phyloP scores from a whole-genome alignment of 2,797 vertebrate species.

The Odontamblyopus rebecca region DNA sequence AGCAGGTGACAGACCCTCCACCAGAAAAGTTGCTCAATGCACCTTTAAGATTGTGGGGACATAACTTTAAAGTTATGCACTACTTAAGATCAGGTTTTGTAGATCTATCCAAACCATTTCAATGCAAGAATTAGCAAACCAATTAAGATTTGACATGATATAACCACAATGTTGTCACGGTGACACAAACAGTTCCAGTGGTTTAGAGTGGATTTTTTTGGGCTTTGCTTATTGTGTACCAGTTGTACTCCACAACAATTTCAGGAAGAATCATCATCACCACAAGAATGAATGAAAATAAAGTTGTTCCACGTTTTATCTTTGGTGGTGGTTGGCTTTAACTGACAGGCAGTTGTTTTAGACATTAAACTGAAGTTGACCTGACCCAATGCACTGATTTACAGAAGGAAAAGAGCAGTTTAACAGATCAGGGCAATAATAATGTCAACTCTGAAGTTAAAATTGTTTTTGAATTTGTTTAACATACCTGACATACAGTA shows the following conservation, averaged over 20 bases:
- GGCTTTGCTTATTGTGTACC: constrained; percentile 26
- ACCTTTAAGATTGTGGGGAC: not conserved
- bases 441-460: constrained; percentile 10
- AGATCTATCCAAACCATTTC: constrained; percentile 44
- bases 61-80: constrained; percentile 17
- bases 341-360: constrained; percentile 30
- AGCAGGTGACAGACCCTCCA: too few relatives aligned
- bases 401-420: constrained; percentile 19
- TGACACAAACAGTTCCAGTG: constrained; percentile 28
- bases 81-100: constrained; percentile 30
- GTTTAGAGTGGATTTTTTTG: constrained; percentile 16
- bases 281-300: constrained; percentile 35
- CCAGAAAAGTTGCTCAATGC: too few relatives aligned
- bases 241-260: constrained; percentile 29
- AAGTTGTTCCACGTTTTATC: constrained; percentile 20
- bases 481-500: constrained; percentile 3
- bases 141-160: constrained; percentile 12
- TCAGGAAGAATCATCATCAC: constrained; percentile 41
- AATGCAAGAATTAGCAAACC: not conserved
- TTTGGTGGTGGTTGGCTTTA: constrained; percentile 21
- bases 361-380: constrained; percentile 29
- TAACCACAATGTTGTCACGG: constrained; percentile 30
- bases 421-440: constrained; percentile 20
- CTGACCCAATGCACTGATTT: constrained; percentile 28
- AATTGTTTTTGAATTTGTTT: constrained; percentile 10